Conservation (phyloP, 2,888 invertebrate genomes). For the Microdon myrmicae region DNA sequence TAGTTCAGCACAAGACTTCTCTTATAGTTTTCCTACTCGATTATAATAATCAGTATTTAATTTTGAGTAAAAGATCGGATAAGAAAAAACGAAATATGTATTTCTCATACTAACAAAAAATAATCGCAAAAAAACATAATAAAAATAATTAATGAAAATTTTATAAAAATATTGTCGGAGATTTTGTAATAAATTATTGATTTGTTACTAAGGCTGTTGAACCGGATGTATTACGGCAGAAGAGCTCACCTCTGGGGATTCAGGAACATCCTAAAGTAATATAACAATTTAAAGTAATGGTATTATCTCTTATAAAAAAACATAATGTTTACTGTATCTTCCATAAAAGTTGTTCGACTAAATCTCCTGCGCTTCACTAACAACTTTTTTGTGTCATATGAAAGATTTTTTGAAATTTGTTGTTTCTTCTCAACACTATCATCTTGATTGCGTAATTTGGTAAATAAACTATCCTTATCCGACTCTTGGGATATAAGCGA, state of each 20-base stretch:
- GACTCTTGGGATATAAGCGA: background rate
- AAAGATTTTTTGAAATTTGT: background rate
- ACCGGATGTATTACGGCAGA: slow-evolving; percentile 17
- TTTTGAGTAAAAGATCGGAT: slow-evolving; percentile 3
- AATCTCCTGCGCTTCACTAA: too few relatives aligned
- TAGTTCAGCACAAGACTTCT: too few relatives aligned
- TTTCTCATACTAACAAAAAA: slow-evolving; percentile 2
- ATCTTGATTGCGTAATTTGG: background rate
- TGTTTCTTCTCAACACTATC: background rate
- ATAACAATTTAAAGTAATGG: too few relatives aligned
- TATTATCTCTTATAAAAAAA: slow-evolving; percentile 12
- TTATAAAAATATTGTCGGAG: too few relatives aligned
- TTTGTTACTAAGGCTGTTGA: background rate
- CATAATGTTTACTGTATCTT: background rate
- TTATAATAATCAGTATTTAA: too few relatives aligned
- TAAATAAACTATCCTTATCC: background rate
- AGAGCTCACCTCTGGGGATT: slow-evolving; percentile 36
- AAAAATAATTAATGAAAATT: background rate
- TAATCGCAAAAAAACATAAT: background rate
- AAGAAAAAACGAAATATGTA: slow-evolving; percentile 2
- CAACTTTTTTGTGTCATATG: too few relatives aligned
- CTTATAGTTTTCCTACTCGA: too few relatives aligned
- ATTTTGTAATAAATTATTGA: too few relatives aligned
- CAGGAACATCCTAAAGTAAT: slow-evolving; percentile 31
- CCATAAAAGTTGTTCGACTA: background rate